Conservation (phyloP, 2,888 invertebrate genomes). For the Nomada goodeniana region DNA sequence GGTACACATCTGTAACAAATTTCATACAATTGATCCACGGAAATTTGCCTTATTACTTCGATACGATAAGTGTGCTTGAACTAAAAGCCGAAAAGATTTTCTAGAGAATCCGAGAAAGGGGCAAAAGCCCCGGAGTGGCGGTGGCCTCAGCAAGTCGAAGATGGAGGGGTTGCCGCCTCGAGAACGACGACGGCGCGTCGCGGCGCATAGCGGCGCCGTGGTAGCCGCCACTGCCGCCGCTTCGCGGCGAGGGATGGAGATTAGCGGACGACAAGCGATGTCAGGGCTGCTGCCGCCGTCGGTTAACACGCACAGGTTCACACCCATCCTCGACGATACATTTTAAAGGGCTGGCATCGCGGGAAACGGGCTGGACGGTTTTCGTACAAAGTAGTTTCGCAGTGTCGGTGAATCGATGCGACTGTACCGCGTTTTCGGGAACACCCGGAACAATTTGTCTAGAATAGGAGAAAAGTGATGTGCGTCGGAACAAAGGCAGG, state of each 20-base stretch:
- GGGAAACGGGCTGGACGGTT: slow-evolving; percentile 17
- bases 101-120: not conserved
- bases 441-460: not conserved
- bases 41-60: not conserved
- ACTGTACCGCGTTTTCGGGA: not conserved
- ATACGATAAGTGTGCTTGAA: not conserved
- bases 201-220: slow-evolving; percentile 43
- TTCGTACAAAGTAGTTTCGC: not conserved
- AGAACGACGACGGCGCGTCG: slow-evolving; percentile 48
- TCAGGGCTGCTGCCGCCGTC: slow-evolving; percentile 70
- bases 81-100: not conserved
- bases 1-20: not conserved
- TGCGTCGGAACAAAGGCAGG: not conserved
- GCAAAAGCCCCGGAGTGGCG: not conserved
- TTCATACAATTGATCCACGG: not conserved
- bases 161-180: slow-evolving; percentile 46
- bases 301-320: slow-evolving; percentile 71
- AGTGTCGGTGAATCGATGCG: slow-evolving; percentile 33
- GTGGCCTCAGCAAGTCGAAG: slow-evolving; percentile 28
- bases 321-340: slow-evolving; percentile 66
- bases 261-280: slow-evolving; percentile 59
- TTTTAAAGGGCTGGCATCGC: slow-evolving; percentile 34
- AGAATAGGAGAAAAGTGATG: slow-evolving; percentile 8
- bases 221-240: slow-evolving; percentile 60
- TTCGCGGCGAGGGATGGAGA: slow-evolving; percentile 65